Percentiles rank a stretch among this genome's conserved stretches.
Conservation (phyloP, 2,888 invertebrate genomes). For the Drosophila parthenogenetica region DNA sequence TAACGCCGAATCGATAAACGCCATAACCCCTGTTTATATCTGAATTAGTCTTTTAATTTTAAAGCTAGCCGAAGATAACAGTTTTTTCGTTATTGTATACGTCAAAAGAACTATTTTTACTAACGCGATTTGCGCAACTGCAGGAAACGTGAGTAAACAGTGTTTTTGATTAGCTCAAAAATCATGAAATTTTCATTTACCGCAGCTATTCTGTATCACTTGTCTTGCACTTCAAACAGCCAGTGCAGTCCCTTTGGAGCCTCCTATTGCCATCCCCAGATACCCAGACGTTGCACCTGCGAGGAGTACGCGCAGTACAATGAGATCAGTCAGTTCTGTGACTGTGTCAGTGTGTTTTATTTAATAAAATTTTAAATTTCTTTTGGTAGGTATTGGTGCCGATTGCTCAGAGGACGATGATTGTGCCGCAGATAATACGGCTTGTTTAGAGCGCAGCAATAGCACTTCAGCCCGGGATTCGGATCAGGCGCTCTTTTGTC, state of each 20-base stretch:
- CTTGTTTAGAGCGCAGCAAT: constrained; percentile 64
- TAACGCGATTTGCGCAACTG: constrained; percentile 82
- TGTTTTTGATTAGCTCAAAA: not conserved
- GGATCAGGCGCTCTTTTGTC: constrained; percentile 74
- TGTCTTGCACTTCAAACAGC: constrained; percentile 83
- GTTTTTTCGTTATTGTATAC: too few species aligned
- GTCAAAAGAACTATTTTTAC: constrained; percentile 83
- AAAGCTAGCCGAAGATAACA: too few species aligned
- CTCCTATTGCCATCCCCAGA: constrained; percentile 70
- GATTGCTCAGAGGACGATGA: constrained; percentile 78
- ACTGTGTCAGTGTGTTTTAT: constrained; percentile 74
- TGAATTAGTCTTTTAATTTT: too few species aligned
- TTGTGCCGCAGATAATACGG: constrained; percentile 75
- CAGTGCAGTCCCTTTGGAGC: constrained; percentile 85
- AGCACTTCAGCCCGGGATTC: constrained; percentile 59
- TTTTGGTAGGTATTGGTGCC: constrained; percentile 75
- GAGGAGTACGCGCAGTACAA: constrained; percentile 83
- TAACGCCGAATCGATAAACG: too few species aligned
- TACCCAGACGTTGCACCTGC: constrained; percentile 83
- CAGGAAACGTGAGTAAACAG: constrained; percentile 81
- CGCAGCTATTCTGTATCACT: constrained; percentile 79
- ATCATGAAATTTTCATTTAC: not conserved
- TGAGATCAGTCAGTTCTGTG: constrained; percentile 80
- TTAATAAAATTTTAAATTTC: not conserved
- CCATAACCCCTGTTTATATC: too few species aligned